Evolutionary conservation across 2,113 vertebrate species (phyloP), one percentile per base, ranked within the genome.

Genomic region (Osmerus eperlanus): DNA sequence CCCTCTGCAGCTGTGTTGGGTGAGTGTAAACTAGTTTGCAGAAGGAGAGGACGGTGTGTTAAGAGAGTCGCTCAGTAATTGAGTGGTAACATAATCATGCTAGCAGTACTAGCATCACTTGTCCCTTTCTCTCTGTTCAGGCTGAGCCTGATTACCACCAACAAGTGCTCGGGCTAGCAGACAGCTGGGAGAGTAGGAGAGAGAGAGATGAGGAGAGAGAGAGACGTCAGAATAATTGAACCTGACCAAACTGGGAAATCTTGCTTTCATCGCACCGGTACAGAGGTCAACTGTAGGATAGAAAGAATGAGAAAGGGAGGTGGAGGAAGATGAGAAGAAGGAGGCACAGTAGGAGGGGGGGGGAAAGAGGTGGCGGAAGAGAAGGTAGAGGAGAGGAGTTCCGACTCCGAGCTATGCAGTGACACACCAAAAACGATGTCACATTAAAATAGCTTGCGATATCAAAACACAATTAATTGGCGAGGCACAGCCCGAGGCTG

Each of bases 191-290:
- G 23, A 15, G 16, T 4, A 29, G 25, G 61, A 32, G 72, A 70
- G 71, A 74, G 76, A 77, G 71, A 74, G 76, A 77, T 25, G 32
- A 66, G 25, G 70, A 67, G 75, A 68, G 69, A 61, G 75, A 76
- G 68, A 15, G 64, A n/a, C 41, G 7, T 47, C 41, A 47, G 41
- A 47, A 47, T 7, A 1, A 41, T 41, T 47, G 1, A 47, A 47
- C 9, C 7, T 7, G 9, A 47, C 9, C 41, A 47, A 47, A 11
- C 8, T 12, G 7, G 41, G 41, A 47, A 47, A 12, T 47, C 9
- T 47, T 47, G 7, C 6, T 47, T 12, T 47, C 41, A 47, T 12
- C 41, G 41, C 41, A 47, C 7, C 8, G 9, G 1, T 7, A 47
- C 9, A 11, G 7, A 47, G 41, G 8, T 9, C 41, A 47, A 47